phyloP scores from a whole-genome alignment of 2,797 vertebrate species.

The Poeciliopsis turneri region DNA sequence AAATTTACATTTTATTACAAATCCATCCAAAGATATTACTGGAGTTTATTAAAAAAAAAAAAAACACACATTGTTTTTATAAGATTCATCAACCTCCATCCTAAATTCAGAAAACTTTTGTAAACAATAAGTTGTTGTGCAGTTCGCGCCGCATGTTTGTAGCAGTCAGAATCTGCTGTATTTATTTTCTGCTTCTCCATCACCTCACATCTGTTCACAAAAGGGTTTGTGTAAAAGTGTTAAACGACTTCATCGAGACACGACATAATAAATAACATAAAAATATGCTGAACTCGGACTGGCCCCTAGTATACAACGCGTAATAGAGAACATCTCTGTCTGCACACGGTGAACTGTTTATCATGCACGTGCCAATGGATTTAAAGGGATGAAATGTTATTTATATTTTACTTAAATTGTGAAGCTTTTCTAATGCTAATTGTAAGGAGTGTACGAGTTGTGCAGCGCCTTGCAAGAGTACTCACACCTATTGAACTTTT shows the following conservation, averaged over 20 bases:
- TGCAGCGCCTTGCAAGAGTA: not conserved
- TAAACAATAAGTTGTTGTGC: conserved; percentile 9
- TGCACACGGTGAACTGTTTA: conserved; percentile 27
- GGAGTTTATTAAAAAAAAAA: conserved; percentile 1
- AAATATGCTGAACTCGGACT: conserved; percentile 23
- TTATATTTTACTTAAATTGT: conserved; percentile 22
- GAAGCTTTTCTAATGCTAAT: not conserved
- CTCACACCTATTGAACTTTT: not conserved
- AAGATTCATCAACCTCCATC: conserved; percentile 26
- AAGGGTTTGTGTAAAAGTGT: conserved; percentile 16
- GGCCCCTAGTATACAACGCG: conserved; percentile 20
- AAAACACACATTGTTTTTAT: conserved; percentile 15
- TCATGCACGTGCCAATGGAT: conserved; percentile 58
- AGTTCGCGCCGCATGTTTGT: conserved; percentile 14
- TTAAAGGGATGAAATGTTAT: conserved; percentile 55
- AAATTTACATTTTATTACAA: conserved; percentile 20
- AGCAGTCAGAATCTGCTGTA: conserved; percentile 19
- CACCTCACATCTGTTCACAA: conserved; percentile 48
- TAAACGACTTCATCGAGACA: conserved; percentile 35
- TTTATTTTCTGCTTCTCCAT: conserved; percentile 51
- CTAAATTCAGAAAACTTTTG: conserved; percentile 12
- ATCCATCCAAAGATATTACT: conserved; percentile 56
- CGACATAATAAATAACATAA: conserved; percentile 20
- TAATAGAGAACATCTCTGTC: conserved; percentile 25
- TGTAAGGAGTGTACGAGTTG: conserved; percentile 25